Conservation (phyloP, 2,797 vertebrate genomes). For the Megaceryle alcyon region DNA sequence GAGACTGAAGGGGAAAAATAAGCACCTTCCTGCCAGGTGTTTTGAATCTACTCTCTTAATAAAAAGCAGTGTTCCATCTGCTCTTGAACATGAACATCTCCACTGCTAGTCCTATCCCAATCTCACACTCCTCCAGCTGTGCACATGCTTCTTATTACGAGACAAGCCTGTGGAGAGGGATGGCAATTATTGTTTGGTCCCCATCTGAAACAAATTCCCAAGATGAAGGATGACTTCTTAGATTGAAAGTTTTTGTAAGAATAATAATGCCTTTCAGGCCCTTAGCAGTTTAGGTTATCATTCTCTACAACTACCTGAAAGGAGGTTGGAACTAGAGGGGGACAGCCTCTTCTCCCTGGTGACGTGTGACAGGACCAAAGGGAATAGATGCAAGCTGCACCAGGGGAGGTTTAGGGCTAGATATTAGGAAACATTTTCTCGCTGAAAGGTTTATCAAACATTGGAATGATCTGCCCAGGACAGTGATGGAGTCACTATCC, state of each 20-base stretch:
- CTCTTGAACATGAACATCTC: conserved; percentile 39
- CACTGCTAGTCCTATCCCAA: background rate
- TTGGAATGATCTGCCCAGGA: too few species aligned
- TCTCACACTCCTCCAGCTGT: conserved; percentile 38
- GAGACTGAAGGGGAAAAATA: background rate
- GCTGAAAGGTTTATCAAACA: too few species aligned
- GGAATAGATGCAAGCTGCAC: too few species aligned
- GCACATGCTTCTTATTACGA: conserved; percentile 49
- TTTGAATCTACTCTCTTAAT: conserved; percentile 69
- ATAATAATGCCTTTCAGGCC: conserved; percentile 43
- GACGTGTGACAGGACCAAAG: too few species aligned
- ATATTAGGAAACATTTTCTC: too few species aligned
- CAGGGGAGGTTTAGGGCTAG: too few species aligned
- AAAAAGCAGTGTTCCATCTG: conserved; percentile 61
- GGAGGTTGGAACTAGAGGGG: too few species aligned
- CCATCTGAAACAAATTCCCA: conserved; percentile 63
- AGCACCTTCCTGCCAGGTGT: conserved; percentile 61
- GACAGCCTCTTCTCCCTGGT: too few species aligned
- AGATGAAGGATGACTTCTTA: conserved; percentile 56
- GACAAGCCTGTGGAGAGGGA: conserved; percentile 15
- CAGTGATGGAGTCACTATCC: too few species aligned
- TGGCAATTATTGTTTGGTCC: background rate
- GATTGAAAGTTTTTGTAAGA: conserved; percentile 50
- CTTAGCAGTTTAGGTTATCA: background rate
- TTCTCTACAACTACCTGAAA: too few species aligned